Percentiles rank a stretch among this genome's conserved stretches.
These are phyloP conservation scores for Macrobrachium rosenbergii DNA, from an alignment of 1,140 invertebrate species.

Conservation along the genomic window DNA sequence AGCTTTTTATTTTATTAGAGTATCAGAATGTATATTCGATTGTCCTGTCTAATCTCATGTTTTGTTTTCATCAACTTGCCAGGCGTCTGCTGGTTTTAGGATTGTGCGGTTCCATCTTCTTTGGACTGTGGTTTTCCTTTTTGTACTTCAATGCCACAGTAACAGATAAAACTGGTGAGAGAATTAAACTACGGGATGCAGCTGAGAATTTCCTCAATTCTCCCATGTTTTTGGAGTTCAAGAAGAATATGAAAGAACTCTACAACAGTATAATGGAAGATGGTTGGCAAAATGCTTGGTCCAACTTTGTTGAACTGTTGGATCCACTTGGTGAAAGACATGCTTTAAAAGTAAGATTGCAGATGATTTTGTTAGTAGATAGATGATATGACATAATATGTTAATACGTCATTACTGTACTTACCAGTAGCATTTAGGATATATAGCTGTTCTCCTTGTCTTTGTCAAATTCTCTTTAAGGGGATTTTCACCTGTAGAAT, in stretches of 20 bases:
- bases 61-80: constrained; percentile 20
- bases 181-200: constrained; percentile 88
- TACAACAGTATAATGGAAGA: constrained; percentile 82
- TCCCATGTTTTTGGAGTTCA: constrained; percentile 82
- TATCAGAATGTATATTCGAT: too few relatives aligned
- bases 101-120: constrained; percentile 78
- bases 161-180: constrained; percentile 87
- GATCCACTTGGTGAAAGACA: constrained; percentile 92
- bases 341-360: constrained; percentile 81
- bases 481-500: not conserved
- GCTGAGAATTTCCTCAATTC: constrained; percentile 91
- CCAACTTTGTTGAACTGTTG: constrained; percentile 84
- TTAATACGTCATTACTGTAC: not conserved
- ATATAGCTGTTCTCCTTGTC: not conserved
- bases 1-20: too few relatives aligned
- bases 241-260: constrained; percentile 81
- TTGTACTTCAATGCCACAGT: constrained; percentile 92
- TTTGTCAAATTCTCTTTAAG: not conserved
- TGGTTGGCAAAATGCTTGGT: constrained; percentile 86
- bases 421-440: not conserved
- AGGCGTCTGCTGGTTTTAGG: constrained; percentile 72
- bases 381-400: constrained; percentile 26
- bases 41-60: too few relatives aligned
- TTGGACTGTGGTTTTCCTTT: constrained; percentile 81
- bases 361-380: too few relatives aligned